Evolutionary conservation across 2,797 vertebrate genomes (phyloP).

Genomic region (Steatocranus sp.): DNA sequence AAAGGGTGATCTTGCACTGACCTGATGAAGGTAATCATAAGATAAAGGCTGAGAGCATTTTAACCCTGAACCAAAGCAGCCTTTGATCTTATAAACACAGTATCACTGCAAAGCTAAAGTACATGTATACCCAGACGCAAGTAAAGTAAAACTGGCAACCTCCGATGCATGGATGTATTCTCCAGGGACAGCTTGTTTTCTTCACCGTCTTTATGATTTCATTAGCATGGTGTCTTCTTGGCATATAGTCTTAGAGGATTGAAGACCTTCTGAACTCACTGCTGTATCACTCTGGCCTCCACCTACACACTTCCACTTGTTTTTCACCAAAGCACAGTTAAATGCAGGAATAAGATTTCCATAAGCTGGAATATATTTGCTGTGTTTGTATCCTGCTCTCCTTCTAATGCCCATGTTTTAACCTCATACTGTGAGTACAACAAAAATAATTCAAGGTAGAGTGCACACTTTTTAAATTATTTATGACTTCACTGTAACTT

Average conservation of each 20-base stretch:
- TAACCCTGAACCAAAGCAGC: not conserved
- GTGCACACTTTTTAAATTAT: not conserved
- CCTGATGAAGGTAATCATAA: slow-evolving; percentile 22
- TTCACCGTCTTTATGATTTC: slow-evolving; percentile 27
- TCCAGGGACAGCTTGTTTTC: slow-evolving; percentile 18
- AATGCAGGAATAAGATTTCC: not conserved
- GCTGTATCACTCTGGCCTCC: slow-evolving; percentile 33
- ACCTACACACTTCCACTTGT: slow-evolving; percentile 38
- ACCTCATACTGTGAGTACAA: not conserved
- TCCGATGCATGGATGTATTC: slow-evolving; percentile 12
- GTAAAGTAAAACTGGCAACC: not conserved
- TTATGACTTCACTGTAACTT: not conserved
- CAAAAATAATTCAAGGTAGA: not conserved
- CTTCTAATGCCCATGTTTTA: not conserved
- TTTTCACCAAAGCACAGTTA: slow-evolving; percentile 18
- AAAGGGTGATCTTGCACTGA: slow-evolving; percentile 5
- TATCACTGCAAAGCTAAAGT: not conserved
- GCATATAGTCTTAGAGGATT: slow-evolving; percentile 26
- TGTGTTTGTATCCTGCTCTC: not conserved
- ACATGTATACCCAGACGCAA: not conserved
- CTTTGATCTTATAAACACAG: not conserved
- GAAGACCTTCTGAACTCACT: slow-evolving; percentile 28
- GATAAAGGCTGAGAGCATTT: slow-evolving; percentile 1
- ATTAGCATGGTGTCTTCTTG: slow-evolving; percentile 38
- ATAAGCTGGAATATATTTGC: not conserved